These are phyloP conservation scores for Stylophora pistillata DNA, from an alignment of 64 coral and sea anemone species.

Conservation along the genomic window DNA sequence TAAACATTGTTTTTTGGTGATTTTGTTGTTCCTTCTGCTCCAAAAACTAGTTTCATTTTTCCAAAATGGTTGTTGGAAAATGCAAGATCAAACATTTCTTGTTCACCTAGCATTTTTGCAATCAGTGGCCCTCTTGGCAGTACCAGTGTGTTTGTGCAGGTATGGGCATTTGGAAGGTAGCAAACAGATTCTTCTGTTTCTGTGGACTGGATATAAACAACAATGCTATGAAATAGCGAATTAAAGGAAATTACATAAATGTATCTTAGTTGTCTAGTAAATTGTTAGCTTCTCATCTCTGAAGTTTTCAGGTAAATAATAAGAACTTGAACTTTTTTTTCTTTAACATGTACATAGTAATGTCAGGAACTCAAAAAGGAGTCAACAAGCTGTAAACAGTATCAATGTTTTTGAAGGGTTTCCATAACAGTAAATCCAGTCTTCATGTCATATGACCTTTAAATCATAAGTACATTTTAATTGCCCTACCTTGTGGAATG, in stretches of 20 bases:
- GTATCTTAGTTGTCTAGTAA: neutral
- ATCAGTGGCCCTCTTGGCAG: constrained; percentile 43
- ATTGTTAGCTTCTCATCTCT: too few species aligned
- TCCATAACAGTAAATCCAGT: neutral
- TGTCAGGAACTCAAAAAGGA: neutral
- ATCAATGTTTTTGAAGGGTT: constrained; percentile 1
- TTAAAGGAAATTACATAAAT: neutral
- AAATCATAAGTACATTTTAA: neutral
- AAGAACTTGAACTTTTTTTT: too few species aligned
- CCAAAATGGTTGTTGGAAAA: constrained; percentile 76
- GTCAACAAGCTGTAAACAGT: neutral
- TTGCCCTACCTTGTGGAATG: neutral
- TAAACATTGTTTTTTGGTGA: neutral
- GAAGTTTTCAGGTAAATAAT: too few species aligned
- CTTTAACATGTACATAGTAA: too few species aligned
- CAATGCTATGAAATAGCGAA: too few species aligned
- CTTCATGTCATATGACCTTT: neutral
- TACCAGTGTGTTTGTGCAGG: constrained; percentile 34
- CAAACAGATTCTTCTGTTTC: neutral
- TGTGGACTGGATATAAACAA: constrained; percentile 10
- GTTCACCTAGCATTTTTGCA: constrained; percentile 13
- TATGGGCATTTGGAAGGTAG: constrained; percentile 41
- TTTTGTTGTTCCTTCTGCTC: neutral
- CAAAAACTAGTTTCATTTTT: neutral
- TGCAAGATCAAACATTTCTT: constrained; percentile 61